These are phyloP conservation scores for Pristionchus arcanus DNA, from an alignment of 2,888 invertebrate genomes.

Conservation along the genomic window DNA sequence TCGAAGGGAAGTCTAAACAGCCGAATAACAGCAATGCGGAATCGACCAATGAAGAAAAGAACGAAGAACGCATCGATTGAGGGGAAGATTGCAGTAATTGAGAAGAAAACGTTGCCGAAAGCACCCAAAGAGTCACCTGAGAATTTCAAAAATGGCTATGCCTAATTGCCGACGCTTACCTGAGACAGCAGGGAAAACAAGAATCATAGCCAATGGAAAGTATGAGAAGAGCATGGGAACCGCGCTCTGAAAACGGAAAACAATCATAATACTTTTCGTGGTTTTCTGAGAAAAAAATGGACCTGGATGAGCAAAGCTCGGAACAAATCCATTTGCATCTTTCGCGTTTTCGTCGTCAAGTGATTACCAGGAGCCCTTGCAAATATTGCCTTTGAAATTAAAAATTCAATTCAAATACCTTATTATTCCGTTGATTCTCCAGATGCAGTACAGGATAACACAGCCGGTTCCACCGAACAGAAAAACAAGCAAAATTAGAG, in stretches of 20 bases:
- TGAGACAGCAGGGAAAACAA: neutral
- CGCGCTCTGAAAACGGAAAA: neutral
- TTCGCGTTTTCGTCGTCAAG: neutral
- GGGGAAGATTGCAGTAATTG: neutral
- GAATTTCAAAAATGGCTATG: neutral
- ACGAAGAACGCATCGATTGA: constrained; percentile 31
- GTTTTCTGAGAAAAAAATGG: neutral
- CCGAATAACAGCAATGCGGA: neutral
- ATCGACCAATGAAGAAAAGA: neutral
- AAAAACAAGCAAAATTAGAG: neutral
- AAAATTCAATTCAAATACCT: neutral
- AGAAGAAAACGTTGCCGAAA: constrained; percentile 25
- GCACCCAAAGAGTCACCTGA: neutral
- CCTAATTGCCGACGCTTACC: neutral
- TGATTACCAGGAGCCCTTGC: neutral
- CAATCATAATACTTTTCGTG: too few relatives aligned
- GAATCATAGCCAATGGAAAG: neutral
- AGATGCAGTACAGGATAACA: neutral
- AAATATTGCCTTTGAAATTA: too few relatives aligned
- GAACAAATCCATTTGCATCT: constrained; percentile 18
- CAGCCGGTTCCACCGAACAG: neutral
- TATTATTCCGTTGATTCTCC: neutral
- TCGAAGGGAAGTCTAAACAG: neutral
- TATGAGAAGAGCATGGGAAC: constrained; percentile 1
- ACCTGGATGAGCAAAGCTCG: neutral